Conservation (phyloP, 2,888 invertebrate genomes). For the Heteromurus nitidus region DNA sequence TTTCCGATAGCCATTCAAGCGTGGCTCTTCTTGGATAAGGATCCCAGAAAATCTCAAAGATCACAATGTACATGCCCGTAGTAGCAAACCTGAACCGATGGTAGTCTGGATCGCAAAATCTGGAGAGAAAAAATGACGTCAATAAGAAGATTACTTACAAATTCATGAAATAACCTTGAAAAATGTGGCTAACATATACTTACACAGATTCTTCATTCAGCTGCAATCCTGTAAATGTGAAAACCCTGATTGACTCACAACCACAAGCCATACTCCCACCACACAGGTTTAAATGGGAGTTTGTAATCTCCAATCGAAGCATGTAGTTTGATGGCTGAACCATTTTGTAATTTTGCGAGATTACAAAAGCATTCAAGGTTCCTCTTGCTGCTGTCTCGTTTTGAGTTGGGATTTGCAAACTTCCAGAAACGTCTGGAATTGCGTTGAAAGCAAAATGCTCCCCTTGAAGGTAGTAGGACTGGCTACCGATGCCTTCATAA, state of each 20-base stretch:
- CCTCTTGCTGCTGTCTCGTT: background rate
- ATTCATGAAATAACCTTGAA: background rate
- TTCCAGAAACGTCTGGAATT: background rate
- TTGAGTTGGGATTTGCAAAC: constrained; percentile 10
- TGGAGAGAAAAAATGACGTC: background rate
- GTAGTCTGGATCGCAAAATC: background rate
- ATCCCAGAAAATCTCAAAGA: constrained; percentile 23
- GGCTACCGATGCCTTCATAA: background rate
- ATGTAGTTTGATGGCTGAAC: background rate
- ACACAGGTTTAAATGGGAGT: constrained; percentile 5
- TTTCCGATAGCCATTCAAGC: too few species aligned
- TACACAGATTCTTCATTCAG: background rate
- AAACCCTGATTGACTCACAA: background rate
- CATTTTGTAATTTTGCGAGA: background rate
- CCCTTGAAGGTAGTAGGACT: background rate
- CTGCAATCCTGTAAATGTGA: background rate
- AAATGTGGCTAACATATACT: background rate
- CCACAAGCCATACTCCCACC: background rate
- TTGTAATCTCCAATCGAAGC: background rate
- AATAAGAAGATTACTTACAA: background rate
- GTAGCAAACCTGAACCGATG: constrained; percentile 9
- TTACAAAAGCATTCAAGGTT: constrained; percentile 3
- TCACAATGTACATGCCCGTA: constrained; percentile 4
- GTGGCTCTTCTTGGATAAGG: too few species aligned
- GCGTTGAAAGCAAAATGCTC: constrained; percentile 3